Conservation (phyloP, 2,888 invertebrate genomes). For the Parascotia fuliginaria region DNA sequence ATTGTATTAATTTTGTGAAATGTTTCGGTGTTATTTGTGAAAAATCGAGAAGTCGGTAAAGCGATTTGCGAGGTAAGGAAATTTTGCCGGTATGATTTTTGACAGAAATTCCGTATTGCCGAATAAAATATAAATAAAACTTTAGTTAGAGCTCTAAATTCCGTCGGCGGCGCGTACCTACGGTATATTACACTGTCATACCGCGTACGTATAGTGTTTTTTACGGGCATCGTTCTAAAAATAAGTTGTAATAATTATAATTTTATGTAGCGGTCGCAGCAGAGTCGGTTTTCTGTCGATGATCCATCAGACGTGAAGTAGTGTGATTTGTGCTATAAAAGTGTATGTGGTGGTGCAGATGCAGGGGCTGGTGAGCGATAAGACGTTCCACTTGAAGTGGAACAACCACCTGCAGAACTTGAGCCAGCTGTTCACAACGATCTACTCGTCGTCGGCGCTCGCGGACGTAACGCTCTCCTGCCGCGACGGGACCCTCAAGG, state of each 20-base stretch:
- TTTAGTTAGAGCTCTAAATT: conserved; percentile 82
- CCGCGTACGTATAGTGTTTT: conserved; percentile 86
- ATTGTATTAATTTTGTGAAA: conserved; percentile 86
- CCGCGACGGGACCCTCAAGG: conserved; percentile 89
- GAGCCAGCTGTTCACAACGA: conserved; percentile 88
- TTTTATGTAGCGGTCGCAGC: conserved; percentile 85
- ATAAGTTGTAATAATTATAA: conserved; percentile 86
- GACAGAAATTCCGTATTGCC: conserved; percentile 65
- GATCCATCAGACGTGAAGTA: conserved; percentile 72
- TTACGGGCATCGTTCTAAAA: conserved; percentile 86
- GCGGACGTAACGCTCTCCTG: conserved; percentile 90
- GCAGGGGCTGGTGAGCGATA: conserved; percentile 87
- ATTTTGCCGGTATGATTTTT: conserved; percentile 65
- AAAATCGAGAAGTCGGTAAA: conserved; percentile 80
- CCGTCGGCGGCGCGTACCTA: conserved; percentile 84
- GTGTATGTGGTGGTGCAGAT: conserved; percentile 82
- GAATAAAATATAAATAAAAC: conserved; percentile 77
- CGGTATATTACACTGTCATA: conserved; percentile 85
- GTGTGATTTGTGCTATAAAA: conserved; percentile 74
- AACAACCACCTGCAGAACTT: conserved; percentile 91
- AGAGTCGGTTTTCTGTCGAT: conserved; percentile 81
- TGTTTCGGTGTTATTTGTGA: conserved; percentile 85
- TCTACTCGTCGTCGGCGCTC: conserved; percentile 89
- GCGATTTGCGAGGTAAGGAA: conserved; percentile 79
- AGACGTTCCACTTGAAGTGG: conserved; percentile 89